Evolutionary conservation across 2,797 vertebrate species (phyloP).

Genomic region (Hafferia zeledoni): DNA sequence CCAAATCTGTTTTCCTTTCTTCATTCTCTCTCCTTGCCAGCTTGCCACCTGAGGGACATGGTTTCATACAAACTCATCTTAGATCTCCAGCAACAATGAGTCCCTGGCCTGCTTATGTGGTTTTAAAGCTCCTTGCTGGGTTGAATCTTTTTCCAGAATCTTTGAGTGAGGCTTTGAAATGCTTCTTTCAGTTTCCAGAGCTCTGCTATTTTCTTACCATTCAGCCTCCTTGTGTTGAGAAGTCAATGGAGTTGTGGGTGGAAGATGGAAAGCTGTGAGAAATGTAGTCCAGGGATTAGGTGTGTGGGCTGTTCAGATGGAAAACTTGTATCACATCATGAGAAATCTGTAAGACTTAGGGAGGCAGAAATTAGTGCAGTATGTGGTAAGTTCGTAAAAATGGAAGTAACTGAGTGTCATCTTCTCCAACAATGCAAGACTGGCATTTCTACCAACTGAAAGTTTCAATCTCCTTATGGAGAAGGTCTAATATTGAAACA

Average conservation of each 20-base stretch:
- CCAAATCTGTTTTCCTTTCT: background rate
- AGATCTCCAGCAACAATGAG: background rate
- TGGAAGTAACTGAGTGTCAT: background rate
- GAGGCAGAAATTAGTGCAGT: background rate
- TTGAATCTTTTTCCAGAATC: constrained; percentile 51
- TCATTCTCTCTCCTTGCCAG: background rate
- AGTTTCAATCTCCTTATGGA: background rate
- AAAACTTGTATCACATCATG: constrained; percentile 56
- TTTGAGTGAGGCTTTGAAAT: constrained; percentile 57
- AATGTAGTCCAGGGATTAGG: constrained; percentile 72
- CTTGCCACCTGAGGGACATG: background rate
- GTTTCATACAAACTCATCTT: background rate
- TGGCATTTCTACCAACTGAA: accelerated
- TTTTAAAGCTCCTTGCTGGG: constrained; percentile 24
- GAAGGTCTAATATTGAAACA: background rate
- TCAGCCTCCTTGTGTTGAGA: constrained; percentile 69
- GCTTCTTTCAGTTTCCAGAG: constrained; percentile 56
- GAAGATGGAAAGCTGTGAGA: constrained; percentile 75
- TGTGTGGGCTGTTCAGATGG: constrained; percentile 66
- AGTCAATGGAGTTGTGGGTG: constrained; percentile 76
- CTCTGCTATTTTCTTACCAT: constrained; percentile 68
- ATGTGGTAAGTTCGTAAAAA: background rate
- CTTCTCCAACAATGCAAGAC: background rate
- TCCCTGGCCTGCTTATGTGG: background rate
- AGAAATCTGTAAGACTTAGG: constrained; percentile 66